These are phyloP conservation scores for Sylvilagus floridanus DNA, from an alignment of 2,797 vertebrate species.

Conservation along the genomic window DNA sequence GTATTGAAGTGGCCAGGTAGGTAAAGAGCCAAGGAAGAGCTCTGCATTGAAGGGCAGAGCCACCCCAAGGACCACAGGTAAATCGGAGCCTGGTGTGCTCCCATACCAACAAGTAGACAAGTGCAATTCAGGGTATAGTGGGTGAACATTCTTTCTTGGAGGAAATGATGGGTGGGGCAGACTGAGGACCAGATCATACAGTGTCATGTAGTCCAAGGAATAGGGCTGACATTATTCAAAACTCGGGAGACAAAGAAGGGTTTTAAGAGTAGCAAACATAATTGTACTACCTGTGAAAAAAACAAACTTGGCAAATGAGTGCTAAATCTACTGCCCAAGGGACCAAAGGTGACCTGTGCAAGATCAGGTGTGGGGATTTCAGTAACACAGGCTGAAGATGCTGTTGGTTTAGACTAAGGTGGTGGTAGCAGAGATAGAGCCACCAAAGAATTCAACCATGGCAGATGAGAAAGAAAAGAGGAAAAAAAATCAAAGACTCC, in stretches of 20 bases:
- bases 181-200: not conserved
- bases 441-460: not conserved
- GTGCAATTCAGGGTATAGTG: not conserved
- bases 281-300: not conserved
- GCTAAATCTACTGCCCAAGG: not conserved
- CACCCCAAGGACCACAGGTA: not conserved
- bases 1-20: not conserved
- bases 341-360: not conserved
- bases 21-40: not conserved
- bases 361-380: not conserved
- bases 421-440: not conserved
- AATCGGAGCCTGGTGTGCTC: not conserved
- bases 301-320: not conserved
- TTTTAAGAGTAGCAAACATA: constrained; percentile 16
- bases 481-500: not conserved
- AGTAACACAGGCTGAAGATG: not conserved
- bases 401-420: not conserved
- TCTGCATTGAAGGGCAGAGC: not conserved
- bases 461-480: not conserved
- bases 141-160: not conserved
- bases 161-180: not conserved
- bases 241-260: constrained; percentile 20
- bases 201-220: not conserved
- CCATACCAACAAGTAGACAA: not conserved
- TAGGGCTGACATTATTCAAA: constrained; percentile 24